Evolutionary conservation across 37 sponge, comb jelly and placozoan genomes (phyloP).

Genomic region (Tethya wilhelma): DNA sequence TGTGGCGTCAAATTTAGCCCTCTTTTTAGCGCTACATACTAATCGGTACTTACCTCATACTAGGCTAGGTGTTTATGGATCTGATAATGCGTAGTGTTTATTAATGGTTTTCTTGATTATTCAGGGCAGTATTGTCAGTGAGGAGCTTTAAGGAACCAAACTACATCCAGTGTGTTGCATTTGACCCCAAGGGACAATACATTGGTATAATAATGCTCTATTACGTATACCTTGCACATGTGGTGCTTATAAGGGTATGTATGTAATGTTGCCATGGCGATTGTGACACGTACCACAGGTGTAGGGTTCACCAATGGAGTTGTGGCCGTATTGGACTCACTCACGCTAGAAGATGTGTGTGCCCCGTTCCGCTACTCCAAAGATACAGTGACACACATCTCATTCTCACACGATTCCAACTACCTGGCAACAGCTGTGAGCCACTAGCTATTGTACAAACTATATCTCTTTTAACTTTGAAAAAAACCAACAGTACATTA

Average conservation of each 20-base stretch:
- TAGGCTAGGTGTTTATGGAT: too few species aligned
- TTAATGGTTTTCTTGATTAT: background rate
- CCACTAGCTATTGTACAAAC: background rate
- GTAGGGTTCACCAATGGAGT: slow-evolving; percentile 90
- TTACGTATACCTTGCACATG: background rate
- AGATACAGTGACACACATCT: slow-evolving; percentile 83
- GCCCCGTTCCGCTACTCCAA: slow-evolving; percentile 75
- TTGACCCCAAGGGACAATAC: slow-evolving; percentile 73
- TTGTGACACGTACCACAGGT: slow-evolving; percentile 39
- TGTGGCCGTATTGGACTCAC: slow-evolving; percentile 75
- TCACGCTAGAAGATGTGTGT: slow-evolving; percentile 75
- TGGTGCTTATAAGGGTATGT: background rate
- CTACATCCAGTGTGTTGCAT: slow-evolving; percentile 73
- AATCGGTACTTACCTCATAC: too few species aligned
- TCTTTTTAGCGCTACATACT: too few species aligned
- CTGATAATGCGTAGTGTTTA: background rate
- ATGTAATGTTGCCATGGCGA: background rate
- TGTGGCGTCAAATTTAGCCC: too few species aligned
- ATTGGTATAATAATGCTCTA: slow-evolving; percentile 46
- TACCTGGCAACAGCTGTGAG: slow-evolving; percentile 94
- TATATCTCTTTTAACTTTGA: background rate
- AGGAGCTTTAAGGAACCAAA: slow-evolving; percentile 63
- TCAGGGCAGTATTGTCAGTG: slow-evolving; percentile 50
- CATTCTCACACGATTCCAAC: slow-evolving; percentile 92
- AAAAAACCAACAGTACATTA: background rate